Evolutionary conservation across 2,797 vertebrate genomes (phyloP).

Genomic region (Sparidentex hasta): DNA sequence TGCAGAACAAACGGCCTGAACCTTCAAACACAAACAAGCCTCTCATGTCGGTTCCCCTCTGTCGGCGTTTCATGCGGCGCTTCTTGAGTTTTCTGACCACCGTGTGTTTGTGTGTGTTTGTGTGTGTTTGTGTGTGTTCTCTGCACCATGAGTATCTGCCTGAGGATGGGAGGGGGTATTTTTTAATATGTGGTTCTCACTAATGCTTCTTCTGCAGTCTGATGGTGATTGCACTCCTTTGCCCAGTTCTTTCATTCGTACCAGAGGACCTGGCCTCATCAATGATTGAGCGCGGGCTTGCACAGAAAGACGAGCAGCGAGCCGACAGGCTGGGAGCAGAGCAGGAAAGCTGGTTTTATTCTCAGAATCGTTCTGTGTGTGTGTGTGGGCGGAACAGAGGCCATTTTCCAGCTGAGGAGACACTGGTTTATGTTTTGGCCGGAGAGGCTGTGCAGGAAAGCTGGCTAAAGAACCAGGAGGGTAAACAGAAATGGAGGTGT

Average conservation of each 20-base stretch:
- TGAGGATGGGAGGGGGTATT: slow-evolving; percentile 17
- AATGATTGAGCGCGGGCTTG: slow-evolving; percentile 71
- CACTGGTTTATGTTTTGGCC: slow-evolving; percentile 61
- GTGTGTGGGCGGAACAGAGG: slow-evolving; percentile 47
- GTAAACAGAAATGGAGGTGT: slow-evolving; percentile 53
- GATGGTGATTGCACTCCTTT: slow-evolving; percentile 69
- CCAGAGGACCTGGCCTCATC: slow-evolving; percentile 70
- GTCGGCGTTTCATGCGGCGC: slow-evolving; percentile 29
- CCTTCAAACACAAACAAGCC: slow-evolving; percentile 35
- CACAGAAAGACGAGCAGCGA: slow-evolving; percentile 62
- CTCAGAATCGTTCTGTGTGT: slow-evolving; percentile 25
- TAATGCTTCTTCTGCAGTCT: slow-evolving; percentile 55
- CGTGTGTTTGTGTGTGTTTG: slow-evolving; percentile 15
- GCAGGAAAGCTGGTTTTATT: slow-evolving; percentile 59
- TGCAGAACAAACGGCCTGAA: slow-evolving; percentile 30
- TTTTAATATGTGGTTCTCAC: slow-evolving; percentile 61
- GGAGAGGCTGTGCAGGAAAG: slow-evolving; percentile 48
- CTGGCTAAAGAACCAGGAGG: slow-evolving; percentile 31
- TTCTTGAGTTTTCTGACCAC: not conserved
- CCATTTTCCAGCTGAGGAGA: slow-evolving; percentile 71
- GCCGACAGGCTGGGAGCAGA: slow-evolving; percentile 45
- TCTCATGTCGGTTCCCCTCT: slow-evolving; percentile 15
- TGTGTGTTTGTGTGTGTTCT: slow-evolving; percentile 10
- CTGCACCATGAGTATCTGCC: slow-evolving; percentile 35
- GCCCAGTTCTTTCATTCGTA: slow-evolving; percentile 61